phyloP scores from a whole-genome alignment of 2,113 vertebrate genomes.

The Epinephelus fuscoguttatus region DNA sequence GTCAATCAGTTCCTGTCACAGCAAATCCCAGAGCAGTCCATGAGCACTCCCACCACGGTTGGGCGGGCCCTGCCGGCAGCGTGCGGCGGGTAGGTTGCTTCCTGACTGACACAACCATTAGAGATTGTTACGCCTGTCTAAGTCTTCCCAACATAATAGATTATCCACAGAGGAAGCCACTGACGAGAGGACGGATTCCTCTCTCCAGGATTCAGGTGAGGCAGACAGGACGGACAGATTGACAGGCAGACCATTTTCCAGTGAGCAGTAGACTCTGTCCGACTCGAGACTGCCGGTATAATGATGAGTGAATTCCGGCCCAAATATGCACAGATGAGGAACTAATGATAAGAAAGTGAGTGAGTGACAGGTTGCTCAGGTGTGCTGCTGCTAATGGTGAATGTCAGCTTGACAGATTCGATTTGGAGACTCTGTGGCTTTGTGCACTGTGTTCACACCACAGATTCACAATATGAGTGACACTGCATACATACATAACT shows the following conservation, averaged over 20 bases:
- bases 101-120: constrained; percentile 81
- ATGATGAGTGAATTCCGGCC: constrained; percentile 65
- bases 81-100: constrained; percentile 17
- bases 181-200: constrained; percentile 40
- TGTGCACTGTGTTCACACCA: constrained; percentile 24
- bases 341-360: constrained; percentile 64
- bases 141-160: constrained; percentile 65
- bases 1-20: constrained; percentile 51
- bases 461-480: constrained; percentile 17
- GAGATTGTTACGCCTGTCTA: constrained; percentile 76
- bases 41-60: constrained; percentile 26
- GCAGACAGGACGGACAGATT: constrained; percentile 50
- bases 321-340: constrained; percentile 67
- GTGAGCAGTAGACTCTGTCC: constrained; percentile 60
- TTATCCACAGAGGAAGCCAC: constrained; percentile 60
- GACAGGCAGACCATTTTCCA: constrained; percentile 69
- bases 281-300: constrained; percentile 30
- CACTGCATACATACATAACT: background rate
- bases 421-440: constrained; percentile 32
- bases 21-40: constrained; percentile 36
- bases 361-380: constrained; percentile 48
- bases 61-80: constrained; percentile 16
- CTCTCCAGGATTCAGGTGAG: constrained; percentile 51
- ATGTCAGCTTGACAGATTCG: constrained; percentile 51
- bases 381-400: constrained; percentile 22